Evolutionary conservation across 2,888 invertebrate species (phyloP), one percentile per base, ranked within the genome.

Genomic region (Nomada ferruginata): DNA sequence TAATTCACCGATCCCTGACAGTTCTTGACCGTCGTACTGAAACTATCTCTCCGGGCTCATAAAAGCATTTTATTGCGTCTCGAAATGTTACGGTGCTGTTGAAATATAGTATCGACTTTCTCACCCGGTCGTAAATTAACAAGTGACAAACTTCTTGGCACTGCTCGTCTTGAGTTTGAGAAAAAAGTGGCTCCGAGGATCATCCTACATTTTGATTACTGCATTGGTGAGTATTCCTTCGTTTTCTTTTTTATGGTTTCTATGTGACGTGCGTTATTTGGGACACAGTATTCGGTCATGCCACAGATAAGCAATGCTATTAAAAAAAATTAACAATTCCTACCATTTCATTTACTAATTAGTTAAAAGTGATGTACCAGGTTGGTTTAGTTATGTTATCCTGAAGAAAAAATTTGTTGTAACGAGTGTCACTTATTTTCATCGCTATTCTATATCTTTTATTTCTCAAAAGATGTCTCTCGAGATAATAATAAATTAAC

Each of bases 11-110:
- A 63, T 65, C 44, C 36, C 75, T 73, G 72, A 72, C 75, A 81
- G 77, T 85, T 82, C 69, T 64, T 63, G 82, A 55, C 71, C 84
- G 76, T 82, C 66, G 70, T 64, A 42, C 20, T 26, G 23, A 61
- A 65, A 52, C 50, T 50, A 68, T n/a, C 23, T 61, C 68, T 52
- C 57, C n/a, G 36, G 64, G 73, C 44, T 78, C 82, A 57, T 82
- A 76, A 83, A 85, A 72, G 74, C 81, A 55, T 64, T 68, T 79
- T 71, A 63, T 66, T 63, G 50, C 47, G n/a, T 36, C n/a, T 15
- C 13, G 26, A 55, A 18, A 26, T n/a, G 15, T 57, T 55, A n/a
- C 26, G 29, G 57, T 50, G n/a, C 13, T 26, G 23, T 29, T 29
- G 2, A 53, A 59, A 55, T 15, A 63, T 18, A 20, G 47, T 53